Evolutionary conservation across 2,888 invertebrate species (phyloP).

Genomic region (Hipparchia sbordonii): DNA sequence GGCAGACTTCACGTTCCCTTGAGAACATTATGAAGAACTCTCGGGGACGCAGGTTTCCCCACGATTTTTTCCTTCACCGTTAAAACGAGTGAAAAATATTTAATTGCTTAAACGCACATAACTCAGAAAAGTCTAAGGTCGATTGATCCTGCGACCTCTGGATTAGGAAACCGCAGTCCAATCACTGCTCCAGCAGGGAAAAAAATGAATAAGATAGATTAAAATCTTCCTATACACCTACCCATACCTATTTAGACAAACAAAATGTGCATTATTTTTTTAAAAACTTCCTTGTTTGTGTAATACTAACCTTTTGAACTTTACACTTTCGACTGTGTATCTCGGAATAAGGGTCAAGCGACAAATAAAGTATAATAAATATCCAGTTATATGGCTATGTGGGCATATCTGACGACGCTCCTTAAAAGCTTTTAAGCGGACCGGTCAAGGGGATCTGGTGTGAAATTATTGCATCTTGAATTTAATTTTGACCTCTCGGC

Average conservation of each 20-base stretch:
- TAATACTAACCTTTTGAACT: constrained; percentile 22
- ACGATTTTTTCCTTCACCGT: no score
- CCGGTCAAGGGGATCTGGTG: constrained; percentile 35
- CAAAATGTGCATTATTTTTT: not conserved
- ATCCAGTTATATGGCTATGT: constrained; percentile 14
- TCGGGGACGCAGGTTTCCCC: no score
- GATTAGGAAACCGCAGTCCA: no score
- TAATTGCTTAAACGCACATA: no score
- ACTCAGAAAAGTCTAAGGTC: no score
- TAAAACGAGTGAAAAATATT: no score
- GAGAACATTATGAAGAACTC: no score
- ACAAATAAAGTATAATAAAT: constrained; percentile 18
- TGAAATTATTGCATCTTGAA: constrained; percentile 21
- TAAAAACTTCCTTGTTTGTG: constrained; percentile 11
- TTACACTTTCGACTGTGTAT: constrained; percentile 24
- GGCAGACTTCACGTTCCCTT: no score
- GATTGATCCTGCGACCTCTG: no score
- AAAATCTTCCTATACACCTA: not conserved
- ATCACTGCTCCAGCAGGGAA: no score
- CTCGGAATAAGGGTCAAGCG: constrained; percentile 31
- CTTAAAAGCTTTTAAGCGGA: constrained; percentile 29
- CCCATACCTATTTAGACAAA: not conserved
- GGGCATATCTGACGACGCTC: constrained; percentile 17
- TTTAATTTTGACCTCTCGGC: not conserved
- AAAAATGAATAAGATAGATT: no score